Base-by-base conservation (phyloP, 2,113 vertebrate species). In the Xyrauchen texanus region DNA sequence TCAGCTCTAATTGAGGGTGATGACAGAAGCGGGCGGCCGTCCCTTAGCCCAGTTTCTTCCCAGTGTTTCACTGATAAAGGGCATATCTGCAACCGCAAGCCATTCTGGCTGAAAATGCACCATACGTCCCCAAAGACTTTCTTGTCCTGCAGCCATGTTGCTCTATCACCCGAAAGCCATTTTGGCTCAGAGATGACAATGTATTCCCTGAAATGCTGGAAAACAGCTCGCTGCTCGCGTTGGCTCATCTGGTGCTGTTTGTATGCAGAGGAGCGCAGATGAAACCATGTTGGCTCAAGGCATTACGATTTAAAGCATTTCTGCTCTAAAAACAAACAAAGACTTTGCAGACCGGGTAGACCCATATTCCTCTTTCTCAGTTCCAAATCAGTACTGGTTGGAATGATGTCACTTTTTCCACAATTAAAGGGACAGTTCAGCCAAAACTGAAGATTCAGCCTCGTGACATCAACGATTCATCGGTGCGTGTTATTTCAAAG, bases 1-100 rank as follows among this genome's bases (percentile, higher is more conserved):
- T 80, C 72, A 67, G 53, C 66, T 80, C 60, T 83, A 83, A 82
- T 83, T 79, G 64, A 77, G 81, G 57, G 60, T 15, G 63, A 67
- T 47, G 34, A 72, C n/a, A 44, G 10, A 68, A 65, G 45, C 76
- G 21, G 21, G 21, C 21, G 21, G 21, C 21, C 21, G 21, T 34
- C 21, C 21, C 21, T 34, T 34, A 64, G 68, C 45, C 46, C 65
- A 70, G 52, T 58, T 76, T 55, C 78, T 70, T 10, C 42, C 6
- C 60, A 76, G 73, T 51, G 4, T 67, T 72, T 62, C 78, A 76
- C 12, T 55, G 34, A 79, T 13, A 79, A 61, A 79, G 70, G 68
- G 51, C 21, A 34, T 34, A 34, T 34, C 68, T 67, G 52, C 47
- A 68, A 53, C 79, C 47, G n/a, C 46, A 74, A 75, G 63, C 47